Evolutionary conservation across 2,113 vertebrate genomes (phyloP).

Genomic region (Chlorodrepanis virens): DNA sequence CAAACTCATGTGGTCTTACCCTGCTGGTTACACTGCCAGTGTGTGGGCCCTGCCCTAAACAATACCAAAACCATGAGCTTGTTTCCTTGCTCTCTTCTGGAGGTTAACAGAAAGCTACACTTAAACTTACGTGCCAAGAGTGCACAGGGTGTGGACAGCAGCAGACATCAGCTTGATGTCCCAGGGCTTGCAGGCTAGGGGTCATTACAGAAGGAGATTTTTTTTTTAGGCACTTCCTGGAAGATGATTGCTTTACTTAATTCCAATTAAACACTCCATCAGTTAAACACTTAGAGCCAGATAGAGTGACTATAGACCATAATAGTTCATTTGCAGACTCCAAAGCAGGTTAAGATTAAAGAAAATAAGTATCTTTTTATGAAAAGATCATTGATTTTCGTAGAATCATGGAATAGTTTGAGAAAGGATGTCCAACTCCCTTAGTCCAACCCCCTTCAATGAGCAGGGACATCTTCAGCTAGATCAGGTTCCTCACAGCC

Average conservation of each 20-base stretch:
- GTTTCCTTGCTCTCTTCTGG: neutral
- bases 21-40: neutral
- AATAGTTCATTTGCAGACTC: neutral
- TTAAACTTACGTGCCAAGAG: neutral
- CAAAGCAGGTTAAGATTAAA: neutral
- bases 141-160: neutral
- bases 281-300: neutral
- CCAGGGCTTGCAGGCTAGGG: neutral
- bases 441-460: neutral
- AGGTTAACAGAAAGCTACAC: neutral
- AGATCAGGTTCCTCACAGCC: neutral
- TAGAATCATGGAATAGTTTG: neutral
- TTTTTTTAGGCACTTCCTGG: neutral
- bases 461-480: neutral
- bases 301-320: too few species aligned
- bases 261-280: neutral
- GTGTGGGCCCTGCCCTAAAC: neutral
- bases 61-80: neutral
- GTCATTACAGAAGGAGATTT: neutral
- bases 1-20: accelerated
- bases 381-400: neutral
- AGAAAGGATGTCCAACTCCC: neutral
- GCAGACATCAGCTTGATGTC: neutral
- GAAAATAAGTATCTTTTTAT: neutral
- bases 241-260: neutral